Base-by-base conservation (phyloP, 2,888 invertebrate genomes). In the Mythimna lalbum region DNA sequence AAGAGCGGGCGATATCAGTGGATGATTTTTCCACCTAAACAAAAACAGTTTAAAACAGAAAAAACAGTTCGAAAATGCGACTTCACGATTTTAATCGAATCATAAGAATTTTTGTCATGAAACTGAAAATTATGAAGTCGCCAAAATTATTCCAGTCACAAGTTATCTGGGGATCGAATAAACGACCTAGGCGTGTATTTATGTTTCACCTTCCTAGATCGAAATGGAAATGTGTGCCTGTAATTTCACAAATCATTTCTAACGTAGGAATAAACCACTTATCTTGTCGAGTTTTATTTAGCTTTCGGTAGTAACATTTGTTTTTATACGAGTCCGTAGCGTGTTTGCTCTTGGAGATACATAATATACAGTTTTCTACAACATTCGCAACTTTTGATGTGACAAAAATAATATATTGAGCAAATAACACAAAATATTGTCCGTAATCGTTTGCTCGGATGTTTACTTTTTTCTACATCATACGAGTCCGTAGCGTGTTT, bases 191-290 rank as follows among this genome's bases (percentile, higher is more conserved):
- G n/a, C 43, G 7, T 43, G n/a, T 69, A 78, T 62, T 61, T 57
- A 61, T 52, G 61, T 21, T 52, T 33, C 36, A 59, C 39, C 49
- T 73, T 74, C 55, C 36, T 73, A 50, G 55, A 73, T 73, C 50
- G 80, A 61, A 74, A 60, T 73, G n/a, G 43, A 61, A 79, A 80
- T 50, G 23, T 39, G 27, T 39, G 27, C 31, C 33, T 62, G n/a
- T 62, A 43, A 59, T 60, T 73, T 65, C 80, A 76, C 59, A 76
- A 80, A 76, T 67, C 49, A 74, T 80, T 76, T 66, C 21, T 23
- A 3, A 59, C 53, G 27, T 14, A n/a, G 53, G 43, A 62, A 80
- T 76, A 60, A 67, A 80, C 36, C 62, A 80, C 47, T 39, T 76
- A 55, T 47, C 59, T 62, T 56, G 63, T 66, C 39, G 33, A 36